Evolutionary conservation across 2,113 vertebrate species (phyloP), one percentile per base, ranked within the genome.

Genomic region (Notiomystis cincta): DNA sequence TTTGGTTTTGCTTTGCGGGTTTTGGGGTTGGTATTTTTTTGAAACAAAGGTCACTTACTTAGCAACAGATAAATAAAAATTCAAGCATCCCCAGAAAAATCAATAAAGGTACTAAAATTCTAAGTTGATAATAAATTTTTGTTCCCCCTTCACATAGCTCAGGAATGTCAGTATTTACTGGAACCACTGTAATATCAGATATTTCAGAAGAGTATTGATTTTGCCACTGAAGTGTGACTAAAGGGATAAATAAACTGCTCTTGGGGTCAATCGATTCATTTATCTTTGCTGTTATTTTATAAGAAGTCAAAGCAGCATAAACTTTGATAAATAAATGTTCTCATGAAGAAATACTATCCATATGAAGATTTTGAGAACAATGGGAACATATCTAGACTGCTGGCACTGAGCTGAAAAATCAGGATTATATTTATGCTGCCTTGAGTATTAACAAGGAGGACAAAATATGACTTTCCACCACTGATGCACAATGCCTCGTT

Each of bases 221-320:
- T 98, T 98, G 95, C 96, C 97, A 98, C 97, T 98, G 97, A 98
- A 98, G 98, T 98, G 98, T 98, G 98, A 98, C 98, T 98, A 98
- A 98, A 98, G 97, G 97, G 98, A 98, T 98, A 98, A 98, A 98
- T 98, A 98, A 98, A 98, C 98, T 98, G 97, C 97, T 98, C 96
- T 94, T 97, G 93, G 95, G 98, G 98, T 98, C 98, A 98, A 98
- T 98, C 87, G 97, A 98, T 98, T 96, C 97, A 98, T 98, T 98
- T 97, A 98, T 98, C 98, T 98, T 97, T 93, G 97, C 96, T 96
- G 97, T 97, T 97, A 98, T 98, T 98, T 98, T 98, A 98, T 97
- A 97, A 97, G 98, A 97, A 98, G 97, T 97, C 97, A 98, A 98
- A 98, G 95, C 92, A 96, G 96, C 96, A 98, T 96, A 98, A 98